Evolutionary conservation across 2,888 invertebrate species (phyloP).

Genomic region (Rotaria sp.): DNA sequence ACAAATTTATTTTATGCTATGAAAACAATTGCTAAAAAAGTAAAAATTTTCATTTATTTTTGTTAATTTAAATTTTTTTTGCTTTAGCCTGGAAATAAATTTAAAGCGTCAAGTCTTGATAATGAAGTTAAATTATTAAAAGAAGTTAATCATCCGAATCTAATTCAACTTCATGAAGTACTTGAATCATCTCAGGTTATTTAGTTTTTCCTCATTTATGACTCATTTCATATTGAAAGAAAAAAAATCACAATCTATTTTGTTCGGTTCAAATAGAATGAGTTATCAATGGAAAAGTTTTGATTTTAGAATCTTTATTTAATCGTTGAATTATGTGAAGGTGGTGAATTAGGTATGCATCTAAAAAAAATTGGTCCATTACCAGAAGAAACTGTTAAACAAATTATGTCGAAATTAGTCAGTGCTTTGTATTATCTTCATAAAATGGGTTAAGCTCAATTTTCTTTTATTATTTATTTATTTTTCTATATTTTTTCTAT

Average conservation of each 20-base stretch:
- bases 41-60: conserved; percentile 41
- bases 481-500: too few species aligned
- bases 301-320: conserved; percentile 58
- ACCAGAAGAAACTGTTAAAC: conserved; percentile 49
- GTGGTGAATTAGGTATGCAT: conserved; percentile 57
- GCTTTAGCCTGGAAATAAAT: conserved; percentile 48
- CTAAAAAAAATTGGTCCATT: conserved; percentile 52
- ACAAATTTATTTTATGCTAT: conserved; percentile 48
- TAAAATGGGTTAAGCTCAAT: conserved; percentile 48
- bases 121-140: conserved; percentile 60
- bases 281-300: not conserved
- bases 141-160: conserved; percentile 61
- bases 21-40: conserved; percentile 54
- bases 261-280: not conserved
- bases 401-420: conserved; percentile 50
- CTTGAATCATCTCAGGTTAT: conserved; percentile 58
- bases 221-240: too few species aligned
- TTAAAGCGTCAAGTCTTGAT: conserved; percentile 45
- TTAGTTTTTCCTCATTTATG: too few species aligned
- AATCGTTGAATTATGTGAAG: conserved; percentile 59
- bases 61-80: not conserved
- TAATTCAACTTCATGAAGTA: conserved; percentile 59
- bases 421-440: conserved; percentile 55
- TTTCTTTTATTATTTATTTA: too few species aligned
- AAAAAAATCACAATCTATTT: too few species aligned